These are phyloP conservation scores for Lathamus discolor DNA, from an alignment of 2,113 vertebrate species.

Conservation along the genomic window DNA sequence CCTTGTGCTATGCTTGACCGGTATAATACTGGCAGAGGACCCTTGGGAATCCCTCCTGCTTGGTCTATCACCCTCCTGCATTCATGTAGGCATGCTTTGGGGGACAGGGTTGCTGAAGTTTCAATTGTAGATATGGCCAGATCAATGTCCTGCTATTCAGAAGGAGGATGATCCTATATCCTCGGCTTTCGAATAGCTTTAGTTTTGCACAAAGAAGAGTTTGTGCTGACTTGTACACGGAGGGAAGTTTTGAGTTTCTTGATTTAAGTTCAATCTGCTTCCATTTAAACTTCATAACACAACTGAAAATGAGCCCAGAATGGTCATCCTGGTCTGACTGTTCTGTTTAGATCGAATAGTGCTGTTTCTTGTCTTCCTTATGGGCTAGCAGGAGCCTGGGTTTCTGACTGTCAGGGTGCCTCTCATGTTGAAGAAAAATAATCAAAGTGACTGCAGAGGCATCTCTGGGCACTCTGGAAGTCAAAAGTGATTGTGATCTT, in stretches of 20 bases:
- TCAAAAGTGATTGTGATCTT: neutral
- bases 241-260: neutral
- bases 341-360: neutral
- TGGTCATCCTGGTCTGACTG: neutral
- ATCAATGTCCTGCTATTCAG: neutral
- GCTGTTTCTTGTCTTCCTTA: neutral
- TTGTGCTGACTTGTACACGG: rapidly evolving
- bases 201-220: neutral
- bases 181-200: neutral
- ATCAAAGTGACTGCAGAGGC: neutral
- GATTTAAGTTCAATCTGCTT: neutral
- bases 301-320: neutral
- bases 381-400: neutral
- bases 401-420: neutral
- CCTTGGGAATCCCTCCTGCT: rapidly evolving
- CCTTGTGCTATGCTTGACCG: rapidly evolving
- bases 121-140: too few relatives aligned
- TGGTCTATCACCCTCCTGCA: rapidly evolving
- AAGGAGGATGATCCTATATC: neutral
- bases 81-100: rapidly evolving
- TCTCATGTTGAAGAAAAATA: neutral
- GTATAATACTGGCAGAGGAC: neutral
- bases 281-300: neutral
- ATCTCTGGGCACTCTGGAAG: neutral
- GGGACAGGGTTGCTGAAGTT: too few relatives aligned